These are phyloP conservation scores for Scolopax rusticola DNA, from an alignment of 2,797 vertebrate genomes.

Conservation along the genomic window DNA sequence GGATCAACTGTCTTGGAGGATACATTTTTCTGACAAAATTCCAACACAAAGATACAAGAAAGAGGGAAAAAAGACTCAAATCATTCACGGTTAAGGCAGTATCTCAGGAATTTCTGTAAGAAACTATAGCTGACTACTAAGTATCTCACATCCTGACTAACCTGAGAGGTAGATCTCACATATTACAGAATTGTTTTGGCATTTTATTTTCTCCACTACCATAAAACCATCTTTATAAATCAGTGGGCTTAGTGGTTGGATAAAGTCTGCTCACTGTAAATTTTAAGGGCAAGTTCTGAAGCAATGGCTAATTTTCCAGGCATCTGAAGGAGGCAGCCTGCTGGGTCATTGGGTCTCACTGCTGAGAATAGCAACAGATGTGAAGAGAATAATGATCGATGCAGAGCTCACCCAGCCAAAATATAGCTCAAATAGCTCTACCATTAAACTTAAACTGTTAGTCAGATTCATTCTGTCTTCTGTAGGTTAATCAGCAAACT, in stretches of 20 bases:
- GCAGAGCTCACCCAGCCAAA: neutral
- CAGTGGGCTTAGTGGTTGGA: neutral
- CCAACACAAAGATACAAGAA: neutral
- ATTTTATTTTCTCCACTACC: neutral
- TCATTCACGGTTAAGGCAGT: neutral
- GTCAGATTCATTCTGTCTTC: neutral
- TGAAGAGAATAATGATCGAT: neutral
- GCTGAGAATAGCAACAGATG: neutral
- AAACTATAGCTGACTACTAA: neutral
- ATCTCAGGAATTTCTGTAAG: neutral
- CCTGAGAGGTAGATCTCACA: neutral
- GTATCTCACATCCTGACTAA: neutral
- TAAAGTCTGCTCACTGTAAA: neutral
- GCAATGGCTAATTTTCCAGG: conserved; percentile 6
- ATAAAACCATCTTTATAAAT: neutral
- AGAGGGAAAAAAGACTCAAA: neutral
- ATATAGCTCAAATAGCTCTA: neutral
- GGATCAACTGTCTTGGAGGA: neutral
- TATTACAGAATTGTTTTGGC: neutral
- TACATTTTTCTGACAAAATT: conserved; percentile 42
- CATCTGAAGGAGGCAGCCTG: neutral
- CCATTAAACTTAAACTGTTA: neutral
- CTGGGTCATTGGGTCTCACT: neutral
- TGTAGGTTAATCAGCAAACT: neutral
- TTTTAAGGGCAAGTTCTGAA: conserved; percentile 12